Evolutionary conservation across 2,797 vertebrate genomes (phyloP).

Genomic region (Caiman crocodilus): DNA sequence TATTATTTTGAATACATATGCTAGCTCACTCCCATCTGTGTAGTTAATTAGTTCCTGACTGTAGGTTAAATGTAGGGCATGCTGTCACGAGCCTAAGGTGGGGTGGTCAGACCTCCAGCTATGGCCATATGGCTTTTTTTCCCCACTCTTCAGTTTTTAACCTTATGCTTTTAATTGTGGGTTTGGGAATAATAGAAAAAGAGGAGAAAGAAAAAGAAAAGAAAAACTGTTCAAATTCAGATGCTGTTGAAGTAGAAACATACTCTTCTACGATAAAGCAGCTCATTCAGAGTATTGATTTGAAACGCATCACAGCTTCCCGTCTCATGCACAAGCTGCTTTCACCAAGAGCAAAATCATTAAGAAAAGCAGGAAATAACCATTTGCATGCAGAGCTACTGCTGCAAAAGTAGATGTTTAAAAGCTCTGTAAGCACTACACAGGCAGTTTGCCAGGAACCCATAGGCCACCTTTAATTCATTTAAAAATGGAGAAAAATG

Average conservation of each 20-base stretch:
- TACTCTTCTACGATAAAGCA: slow-evolving; percentile 4
- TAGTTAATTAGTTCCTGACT: slow-evolving; percentile 76
- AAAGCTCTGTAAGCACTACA: slow-evolving; percentile 13
- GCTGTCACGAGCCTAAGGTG: slow-evolving; percentile 73
- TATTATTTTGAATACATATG: slow-evolving; percentile 65
- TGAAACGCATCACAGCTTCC: slow-evolving; percentile 18
- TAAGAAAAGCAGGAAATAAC: slow-evolving; percentile 18
- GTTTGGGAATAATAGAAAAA: not conserved
- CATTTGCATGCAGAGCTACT: slow-evolving; percentile 4
- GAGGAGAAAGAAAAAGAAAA: not conserved
- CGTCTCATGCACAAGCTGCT: not conserved
- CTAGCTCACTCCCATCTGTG: slow-evolving; percentile 75
- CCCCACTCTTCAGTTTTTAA: slow-evolving; percentile 63
- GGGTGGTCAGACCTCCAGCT: slow-evolving; percentile 73
- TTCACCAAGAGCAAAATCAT: slow-evolving; percentile 10
- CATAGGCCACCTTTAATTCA: not conserved
- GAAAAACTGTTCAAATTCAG: not conserved
- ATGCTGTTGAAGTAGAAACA: slow-evolving; percentile 19
- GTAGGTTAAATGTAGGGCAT: slow-evolving; percentile 77
- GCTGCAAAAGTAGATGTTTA: slow-evolving; percentile 7
- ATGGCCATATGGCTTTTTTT: slow-evolving; percentile 67
- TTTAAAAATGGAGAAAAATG: not conserved
- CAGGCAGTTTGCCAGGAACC: slow-evolving; percentile 19
- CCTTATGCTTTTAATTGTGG: slow-evolving; percentile 40
- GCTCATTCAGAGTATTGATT: not conserved